Conservation (phyloP, 2,113 vertebrate genomes). For the Prochilodus magdalenae region DNA sequence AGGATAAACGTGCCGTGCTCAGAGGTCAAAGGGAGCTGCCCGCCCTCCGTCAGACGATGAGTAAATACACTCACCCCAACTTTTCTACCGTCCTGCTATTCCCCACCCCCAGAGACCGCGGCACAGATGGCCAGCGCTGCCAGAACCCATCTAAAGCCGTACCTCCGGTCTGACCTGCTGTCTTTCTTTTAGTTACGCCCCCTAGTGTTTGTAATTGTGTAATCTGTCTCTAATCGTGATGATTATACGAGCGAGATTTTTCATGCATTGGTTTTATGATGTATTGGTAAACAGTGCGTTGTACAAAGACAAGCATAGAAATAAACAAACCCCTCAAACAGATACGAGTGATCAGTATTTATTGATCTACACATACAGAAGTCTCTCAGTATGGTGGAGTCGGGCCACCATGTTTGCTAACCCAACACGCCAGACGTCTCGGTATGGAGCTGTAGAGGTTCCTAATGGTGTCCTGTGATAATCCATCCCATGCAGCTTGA, state of each 20-base stretch:
- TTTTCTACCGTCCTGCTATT: conserved; percentile 30
- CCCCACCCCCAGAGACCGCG: conserved; percentile 38
- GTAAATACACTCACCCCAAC: conserved; percentile 60
- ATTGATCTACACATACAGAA: too few relatives aligned
- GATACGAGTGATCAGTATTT: too few relatives aligned
- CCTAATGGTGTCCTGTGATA: too few relatives aligned
- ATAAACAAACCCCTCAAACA: too few relatives aligned
- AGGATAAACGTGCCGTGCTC: conserved; percentile 59
- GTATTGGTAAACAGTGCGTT: neutral
- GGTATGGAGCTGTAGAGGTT: too few relatives aligned
- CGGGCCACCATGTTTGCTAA: too few relatives aligned
- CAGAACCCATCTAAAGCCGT: neutral
- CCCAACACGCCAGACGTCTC: too few relatives aligned
- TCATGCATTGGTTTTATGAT: neutral
- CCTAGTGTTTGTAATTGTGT: neutral
- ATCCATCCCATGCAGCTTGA: too few relatives aligned
- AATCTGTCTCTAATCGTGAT: neutral
- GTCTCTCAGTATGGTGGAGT: too few relatives aligned
- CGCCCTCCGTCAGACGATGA: conserved; percentile 54
- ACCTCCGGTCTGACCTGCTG: neutral
- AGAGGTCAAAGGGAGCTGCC: neutral
- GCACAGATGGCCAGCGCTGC: neutral
- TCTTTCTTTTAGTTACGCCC: neutral
- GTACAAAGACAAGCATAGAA: neutral
- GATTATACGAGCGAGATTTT: neutral